phyloP scores from a whole-genome alignment of 1,140 invertebrate genomes.

The Brachionus plicatilis region DNA sequence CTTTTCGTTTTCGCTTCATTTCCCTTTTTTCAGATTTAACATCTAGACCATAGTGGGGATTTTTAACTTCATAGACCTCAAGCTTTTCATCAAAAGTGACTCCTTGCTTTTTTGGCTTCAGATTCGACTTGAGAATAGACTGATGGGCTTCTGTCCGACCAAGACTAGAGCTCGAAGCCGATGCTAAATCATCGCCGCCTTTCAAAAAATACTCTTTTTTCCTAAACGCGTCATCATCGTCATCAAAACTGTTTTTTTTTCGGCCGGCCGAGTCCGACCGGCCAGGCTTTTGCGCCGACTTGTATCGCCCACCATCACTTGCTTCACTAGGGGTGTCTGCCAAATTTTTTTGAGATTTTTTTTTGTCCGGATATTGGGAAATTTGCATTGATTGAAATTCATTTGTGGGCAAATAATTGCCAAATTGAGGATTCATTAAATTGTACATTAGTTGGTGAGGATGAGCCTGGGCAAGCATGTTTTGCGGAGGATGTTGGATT shows the following conservation, averaged over 20 bases:
- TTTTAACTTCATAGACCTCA: conserved; percentile 35
- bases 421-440: neutral
- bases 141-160: neutral
- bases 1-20: conserved; percentile 19
- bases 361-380: neutral
- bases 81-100: conserved; percentile 38
- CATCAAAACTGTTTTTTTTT: conserved; percentile 36
- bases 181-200: neutral
- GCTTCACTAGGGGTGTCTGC: neutral
- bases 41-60: conserved; percentile 30
- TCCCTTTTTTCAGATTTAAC: conserved; percentile 34
- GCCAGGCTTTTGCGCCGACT: neutral
- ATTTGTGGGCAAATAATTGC: neutral
- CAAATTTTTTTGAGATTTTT: conserved; percentile 12
- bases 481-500: neutral
- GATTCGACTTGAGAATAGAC: neutral
- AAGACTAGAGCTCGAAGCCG: neutral
- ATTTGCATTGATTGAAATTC: conserved; percentile 1
- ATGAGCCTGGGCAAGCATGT: neutral
- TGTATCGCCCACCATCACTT: neutral
- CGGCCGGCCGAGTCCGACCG: neutral
- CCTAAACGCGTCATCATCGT: neutral
- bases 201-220: conserved; percentile 37
- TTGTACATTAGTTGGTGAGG: neutral
- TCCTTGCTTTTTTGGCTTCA: conserved; percentile 7